Evolutionary conservation across 2,113 vertebrate genomes (phyloP).

Genomic region (Terrapene triunguis): DNA sequence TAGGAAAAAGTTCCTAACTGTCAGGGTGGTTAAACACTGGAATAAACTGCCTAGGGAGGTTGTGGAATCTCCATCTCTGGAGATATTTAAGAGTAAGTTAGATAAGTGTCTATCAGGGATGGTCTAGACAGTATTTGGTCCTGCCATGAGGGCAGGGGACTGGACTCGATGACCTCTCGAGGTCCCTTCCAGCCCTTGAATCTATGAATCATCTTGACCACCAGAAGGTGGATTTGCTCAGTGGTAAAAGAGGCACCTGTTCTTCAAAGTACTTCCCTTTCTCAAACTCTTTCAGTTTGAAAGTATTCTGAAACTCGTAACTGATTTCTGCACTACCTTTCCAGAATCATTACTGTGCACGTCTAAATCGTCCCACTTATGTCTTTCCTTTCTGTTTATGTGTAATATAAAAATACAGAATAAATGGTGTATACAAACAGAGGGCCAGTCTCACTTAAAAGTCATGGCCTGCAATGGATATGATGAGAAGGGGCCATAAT

Average conservation of each 20-base stretch:
- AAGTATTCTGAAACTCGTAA: too few species aligned
- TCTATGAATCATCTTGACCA: neutral
- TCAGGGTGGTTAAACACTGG: too few species aligned
- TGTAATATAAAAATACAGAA: neutral
- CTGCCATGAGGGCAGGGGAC: too few species aligned
- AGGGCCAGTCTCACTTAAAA: conserved; percentile 9
- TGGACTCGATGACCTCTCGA: too few species aligned
- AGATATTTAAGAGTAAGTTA: too few species aligned
- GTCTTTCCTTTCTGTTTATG: neutral
- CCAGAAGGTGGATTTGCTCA: neutral
- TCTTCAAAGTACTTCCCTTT: conserved; percentile 46
- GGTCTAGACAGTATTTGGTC: too few species aligned
- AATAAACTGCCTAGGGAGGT: too few species aligned
- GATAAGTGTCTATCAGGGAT: too few species aligned
- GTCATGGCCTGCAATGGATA: conserved; percentile 2
- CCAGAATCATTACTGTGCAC: neutral
- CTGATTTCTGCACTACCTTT: too few species aligned
- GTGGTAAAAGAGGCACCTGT: neutral
- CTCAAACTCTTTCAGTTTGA: neutral
- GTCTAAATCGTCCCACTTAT: neutral
- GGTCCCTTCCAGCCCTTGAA: too few species aligned
- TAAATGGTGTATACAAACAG: conserved; percentile 41
- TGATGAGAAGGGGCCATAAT: neutral
- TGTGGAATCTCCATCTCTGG: too few species aligned
- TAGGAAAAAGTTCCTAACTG: too few species aligned